Base-by-base conservation (phyloP, 2,797 vertebrate species). In the Brachyalestes nurse region DNA sequence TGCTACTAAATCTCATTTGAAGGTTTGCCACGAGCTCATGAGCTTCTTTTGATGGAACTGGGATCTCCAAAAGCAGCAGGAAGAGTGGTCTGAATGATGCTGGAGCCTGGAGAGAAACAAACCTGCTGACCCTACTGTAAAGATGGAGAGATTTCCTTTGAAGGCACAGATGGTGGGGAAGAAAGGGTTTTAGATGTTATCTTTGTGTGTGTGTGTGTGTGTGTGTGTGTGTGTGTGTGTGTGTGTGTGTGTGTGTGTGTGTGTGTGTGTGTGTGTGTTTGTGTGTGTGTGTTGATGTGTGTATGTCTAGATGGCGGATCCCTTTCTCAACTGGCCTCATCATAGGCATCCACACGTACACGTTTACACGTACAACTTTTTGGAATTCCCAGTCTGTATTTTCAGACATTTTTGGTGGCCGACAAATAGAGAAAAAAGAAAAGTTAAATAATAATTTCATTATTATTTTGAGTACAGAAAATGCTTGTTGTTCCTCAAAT, bases 161-260 rank as follows among this genome's bases (percentile, higher is more conserved):
- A 65, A 65, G 62, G 17, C 62, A 19, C 62, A 65, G 62, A 65
- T 65, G 62, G 34, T 17, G 19, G 4, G 17, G 62, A 65, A 42
- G 28, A 42, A 64, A 64, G 28, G 61, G 28, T 64, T 62, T 64
- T 64, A 64, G 38, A 65, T 17, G 34, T 19, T 65, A 34, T 65
- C 34, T 42, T 17, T 42, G 34, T 42, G 61, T 65, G 28, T 60
- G 19, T 57, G 17, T 19, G 55, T n/a, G 23, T 28, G 8, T 3
- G 58, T 61, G 21, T 14, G 9, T 28, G 23, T 0, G 19, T 21
- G 57, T 2, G 3, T 28, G 28, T 1, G 28, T 28, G 3, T 1
- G 28, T 28, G 28, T 1, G 28, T 28, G 28, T 3, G 28, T 28
- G 28, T 28, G 1, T 28, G 28, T 28, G 28, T 28, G 28, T 28